A percentile compares a stretch with the other conserved stretches of the same genome.
These are phyloP conservation scores for Spinus olivaceus DNA, from an alignment of 2,797 vertebrate species.

Conservation along the genomic window DNA sequence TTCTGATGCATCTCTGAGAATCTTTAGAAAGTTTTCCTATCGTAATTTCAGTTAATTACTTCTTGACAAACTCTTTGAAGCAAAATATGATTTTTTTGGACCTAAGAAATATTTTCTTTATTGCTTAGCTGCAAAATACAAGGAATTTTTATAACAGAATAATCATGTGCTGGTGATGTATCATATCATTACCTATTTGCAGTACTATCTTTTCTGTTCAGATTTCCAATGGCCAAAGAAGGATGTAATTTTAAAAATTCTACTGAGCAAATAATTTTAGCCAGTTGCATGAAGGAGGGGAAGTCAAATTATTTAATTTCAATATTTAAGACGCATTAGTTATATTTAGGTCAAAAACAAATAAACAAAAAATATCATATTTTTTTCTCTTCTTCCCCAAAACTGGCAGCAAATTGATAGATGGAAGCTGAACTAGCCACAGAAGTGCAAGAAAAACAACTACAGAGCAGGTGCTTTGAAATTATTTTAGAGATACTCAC, in stretches of 20 bases:
- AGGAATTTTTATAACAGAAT: not conserved
- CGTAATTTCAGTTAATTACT: not conserved
- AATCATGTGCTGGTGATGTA: not conserved
- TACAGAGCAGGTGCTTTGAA: not conserved
- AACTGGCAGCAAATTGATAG: not conserved
- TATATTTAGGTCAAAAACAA: not conserved
- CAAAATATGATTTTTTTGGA: not conserved
- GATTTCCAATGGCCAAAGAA: not conserved
- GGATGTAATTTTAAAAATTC: not conserved
- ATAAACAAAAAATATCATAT: not conserved
- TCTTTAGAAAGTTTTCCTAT: not conserved
- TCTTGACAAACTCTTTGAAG: not conserved
- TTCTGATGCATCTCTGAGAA: not conserved
- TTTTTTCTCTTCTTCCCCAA: not conserved
- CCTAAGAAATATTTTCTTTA: not conserved
- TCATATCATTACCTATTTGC: not conserved
- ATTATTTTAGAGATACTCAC: not conserved
- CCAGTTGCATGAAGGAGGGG: fast-evolving
- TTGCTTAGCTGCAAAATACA: not conserved
- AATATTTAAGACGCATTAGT: not conserved
- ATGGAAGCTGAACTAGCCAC: not conserved
- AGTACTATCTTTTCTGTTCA: not conserved
- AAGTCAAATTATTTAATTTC: not conserved
- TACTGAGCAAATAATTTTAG: not conserved
- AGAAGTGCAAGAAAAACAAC: not conserved